Evolutionary conservation across 2,113 vertebrate genomes (phyloP), one percentile per base, ranked within the genome.

Genomic region (Chaetodon trifascialis): DNA sequence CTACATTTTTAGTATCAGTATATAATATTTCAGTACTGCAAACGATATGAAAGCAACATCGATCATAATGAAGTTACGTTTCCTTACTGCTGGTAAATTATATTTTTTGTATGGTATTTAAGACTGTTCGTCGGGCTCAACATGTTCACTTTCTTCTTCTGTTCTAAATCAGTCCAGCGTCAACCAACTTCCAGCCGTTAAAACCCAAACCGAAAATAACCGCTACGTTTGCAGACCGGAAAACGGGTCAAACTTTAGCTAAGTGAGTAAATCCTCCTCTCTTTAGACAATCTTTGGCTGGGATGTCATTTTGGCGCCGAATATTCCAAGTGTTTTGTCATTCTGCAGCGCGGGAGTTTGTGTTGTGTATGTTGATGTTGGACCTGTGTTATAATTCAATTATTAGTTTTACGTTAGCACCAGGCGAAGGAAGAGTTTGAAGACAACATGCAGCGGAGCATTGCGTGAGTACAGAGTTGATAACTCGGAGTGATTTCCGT

Each of bases 401-500:
- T 21, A 8, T 40, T 11, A 30, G 9, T 60, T 17, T 46, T 3
- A 64, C 40, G 47, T 62, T 19, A 14, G 10, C 5, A 7, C 5
- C 2, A 8, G 38, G 38, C 23, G n/a, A 77, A 80, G 21, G 58
- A 44, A 60, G 12, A 64, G 17, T 59, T 52, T 4, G 3, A 60
- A 25, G 55, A 19, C 77, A 92, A 63, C 76, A 95, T 96, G 95
- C 95, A 96, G 90, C 92, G 95, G 52, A 95, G 95, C 81, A 95
- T 95, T 63, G 93, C 95, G 95, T 95, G 66, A 95, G 95, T 94
- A 58, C 7, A 4, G 1, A 8, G 5, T 14, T 4, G 11, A 2
- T 1, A 12, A 3, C 7, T 7, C 1, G 15, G 0, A 2, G 7
- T 54, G 0, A 5, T 44, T 62, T 58, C 1, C 3, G 2, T 51